Evolutionary conservation across 2,113 vertebrate species (phyloP).

Genomic region (Hemichromis elongatus): DNA sequence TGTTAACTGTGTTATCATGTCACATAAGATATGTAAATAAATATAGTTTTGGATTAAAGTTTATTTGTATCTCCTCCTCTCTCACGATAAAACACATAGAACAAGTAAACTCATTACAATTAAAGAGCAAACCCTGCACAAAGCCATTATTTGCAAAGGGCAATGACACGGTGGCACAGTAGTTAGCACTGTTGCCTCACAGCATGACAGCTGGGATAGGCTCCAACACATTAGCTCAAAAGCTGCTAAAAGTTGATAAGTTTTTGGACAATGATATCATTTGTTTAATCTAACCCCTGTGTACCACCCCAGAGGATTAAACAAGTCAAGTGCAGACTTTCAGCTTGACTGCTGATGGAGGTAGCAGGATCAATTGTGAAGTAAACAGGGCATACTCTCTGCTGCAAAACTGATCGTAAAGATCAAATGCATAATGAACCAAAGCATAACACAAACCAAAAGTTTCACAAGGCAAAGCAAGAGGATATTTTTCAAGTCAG

Average conservation of each 20-base stretch:
- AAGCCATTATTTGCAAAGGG: not conserved
- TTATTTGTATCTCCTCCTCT: not conserved
- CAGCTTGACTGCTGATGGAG: not conserved
- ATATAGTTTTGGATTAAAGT: constrained; percentile 7
- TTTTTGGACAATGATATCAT: not conserved
- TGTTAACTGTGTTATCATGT: not conserved
- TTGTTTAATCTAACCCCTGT: not conserved
- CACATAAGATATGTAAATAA: constrained; percentile 14
- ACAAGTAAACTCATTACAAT: not conserved
- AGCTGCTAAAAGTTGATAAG: too few species aligned
- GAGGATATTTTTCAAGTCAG: not conserved
- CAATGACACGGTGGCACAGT: too few species aligned
- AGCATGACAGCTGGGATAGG: too few species aligned
- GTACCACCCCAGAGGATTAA: not conserved
- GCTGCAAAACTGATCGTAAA: not conserved
- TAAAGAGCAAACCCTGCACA: not conserved
- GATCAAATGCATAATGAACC: not conserved
- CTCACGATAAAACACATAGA: not conserved
- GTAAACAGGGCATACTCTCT: not conserved
- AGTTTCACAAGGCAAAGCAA: not conserved
- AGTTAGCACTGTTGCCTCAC: too few species aligned
- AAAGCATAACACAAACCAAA: not conserved
- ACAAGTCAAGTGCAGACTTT: not conserved
- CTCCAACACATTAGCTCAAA: too few species aligned
- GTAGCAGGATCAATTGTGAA: not conserved